Percentiles rank a stretch among this genome's conserved stretches.
Evolutionary conservation across 2,797 vertebrate species (phyloP).

Genomic region (Mycteria americana): DNA sequence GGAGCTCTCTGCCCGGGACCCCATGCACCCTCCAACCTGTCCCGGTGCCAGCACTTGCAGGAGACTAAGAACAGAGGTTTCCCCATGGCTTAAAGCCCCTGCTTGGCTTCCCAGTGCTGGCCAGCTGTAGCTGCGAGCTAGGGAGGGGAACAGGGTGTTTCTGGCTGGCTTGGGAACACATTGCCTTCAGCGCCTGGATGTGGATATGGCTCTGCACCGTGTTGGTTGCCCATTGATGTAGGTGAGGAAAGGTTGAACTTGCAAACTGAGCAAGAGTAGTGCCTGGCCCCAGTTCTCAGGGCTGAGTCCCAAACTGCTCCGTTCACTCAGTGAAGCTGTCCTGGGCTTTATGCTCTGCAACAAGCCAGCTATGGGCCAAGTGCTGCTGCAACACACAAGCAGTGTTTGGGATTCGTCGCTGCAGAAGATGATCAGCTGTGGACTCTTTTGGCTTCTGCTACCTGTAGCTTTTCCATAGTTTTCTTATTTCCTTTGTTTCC

Average conservation of each 20-base stretch:
- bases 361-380: background rate
- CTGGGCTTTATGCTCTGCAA: background rate
- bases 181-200: background rate
- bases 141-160: background rate
- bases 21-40: background rate
- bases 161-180: background rate
- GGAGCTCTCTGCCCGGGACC: background rate
- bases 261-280: background rate
- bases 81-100: background rate
- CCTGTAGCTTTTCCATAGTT: background rate
- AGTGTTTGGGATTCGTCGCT: background rate
- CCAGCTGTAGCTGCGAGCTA: background rate
- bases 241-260: background rate
- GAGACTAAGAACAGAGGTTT: background rate
- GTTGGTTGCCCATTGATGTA: fast-evolving
- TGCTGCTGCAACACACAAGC: background rate
- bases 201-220: fast-evolving
- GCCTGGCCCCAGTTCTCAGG: background rate
- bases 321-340: background rate
- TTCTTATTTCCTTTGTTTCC: background rate
- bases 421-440: background rate
- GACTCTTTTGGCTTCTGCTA: background rate
- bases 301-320: background rate
- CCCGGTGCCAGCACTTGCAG: background rate
- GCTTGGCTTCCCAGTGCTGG: background rate